These are phyloP conservation scores for Drosophila pachea DNA, from an alignment of 1,140 invertebrate genomes.

Conservation along the genomic window DNA sequence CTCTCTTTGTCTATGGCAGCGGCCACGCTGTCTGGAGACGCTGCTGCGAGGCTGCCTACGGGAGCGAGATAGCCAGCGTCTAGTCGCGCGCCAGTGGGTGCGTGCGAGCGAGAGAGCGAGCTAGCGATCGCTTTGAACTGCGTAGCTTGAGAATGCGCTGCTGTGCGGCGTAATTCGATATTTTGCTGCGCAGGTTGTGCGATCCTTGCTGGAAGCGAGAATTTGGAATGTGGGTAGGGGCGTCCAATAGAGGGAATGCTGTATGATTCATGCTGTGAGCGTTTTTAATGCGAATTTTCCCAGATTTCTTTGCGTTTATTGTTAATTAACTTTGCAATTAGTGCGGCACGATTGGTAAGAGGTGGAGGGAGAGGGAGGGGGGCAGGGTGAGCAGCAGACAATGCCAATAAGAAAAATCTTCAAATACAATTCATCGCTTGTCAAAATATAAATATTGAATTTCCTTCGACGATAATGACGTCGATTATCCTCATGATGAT, in stretches of 20 bases:
- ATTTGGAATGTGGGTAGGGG: not conserved
- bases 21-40: conserved; percentile 40
- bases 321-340: conserved; percentile 74
- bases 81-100: not conserved
- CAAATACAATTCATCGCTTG: conserved; percentile 25
- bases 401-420: conserved; percentile 23
- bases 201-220: not conserved
- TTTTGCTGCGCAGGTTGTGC: conserved; percentile 53
- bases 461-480: conserved; percentile 24
- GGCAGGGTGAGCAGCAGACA: not conserved
- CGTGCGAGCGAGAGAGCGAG: not conserved
- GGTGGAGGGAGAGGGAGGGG: too few relatives aligned
- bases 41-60: not conserved
- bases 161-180: conserved; percentile 52
- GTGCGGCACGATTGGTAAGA: too few relatives aligned
- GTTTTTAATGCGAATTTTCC: conserved; percentile 52
- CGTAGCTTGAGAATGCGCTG: conserved; percentile 52
- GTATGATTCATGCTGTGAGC: conserved; percentile 52
- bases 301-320: conserved; percentile 40
- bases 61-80: conserved; percentile 20
- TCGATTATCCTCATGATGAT: conserved; percentile 6
- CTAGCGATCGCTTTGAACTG: conserved; percentile 30
- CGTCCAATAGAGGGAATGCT: not conserved
- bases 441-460: conserved; percentile 69
- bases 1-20: conserved; percentile 35